These are phyloP conservation scores for Ypsolopha sequella DNA, from an alignment of 2,888 invertebrate genomes.

Conservation along the genomic window DNA sequence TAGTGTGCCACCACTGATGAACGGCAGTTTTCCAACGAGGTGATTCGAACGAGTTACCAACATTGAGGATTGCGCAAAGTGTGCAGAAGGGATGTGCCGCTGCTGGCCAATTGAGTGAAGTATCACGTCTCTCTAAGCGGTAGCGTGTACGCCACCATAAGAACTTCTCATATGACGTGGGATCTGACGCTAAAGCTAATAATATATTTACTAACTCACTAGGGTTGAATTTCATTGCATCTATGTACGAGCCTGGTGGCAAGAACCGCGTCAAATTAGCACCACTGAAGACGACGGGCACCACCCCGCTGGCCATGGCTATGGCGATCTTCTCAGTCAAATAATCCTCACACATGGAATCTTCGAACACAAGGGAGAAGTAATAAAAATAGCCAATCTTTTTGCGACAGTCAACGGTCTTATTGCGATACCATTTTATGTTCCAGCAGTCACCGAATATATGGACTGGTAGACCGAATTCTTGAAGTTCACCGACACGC, in stretches of 20 bases:
- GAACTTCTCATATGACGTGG: constrained; percentile 72
- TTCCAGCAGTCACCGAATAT: constrained; percentile 74
- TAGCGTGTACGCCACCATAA: constrained; percentile 75
- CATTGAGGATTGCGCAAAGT: constrained; percentile 64
- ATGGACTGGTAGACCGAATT: constrained; percentile 68
- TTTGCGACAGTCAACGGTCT: constrained; percentile 25
- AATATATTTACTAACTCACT: constrained; percentile 71
- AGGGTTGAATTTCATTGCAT: constrained; percentile 72
- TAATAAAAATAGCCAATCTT: constrained; percentile 61
- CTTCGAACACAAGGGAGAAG: constrained; percentile 78
- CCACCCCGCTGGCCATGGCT: constrained; percentile 47
- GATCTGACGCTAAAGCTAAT: constrained; percentile 54
- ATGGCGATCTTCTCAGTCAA: constrained; percentile 76
- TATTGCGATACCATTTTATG: constrained; percentile 22
- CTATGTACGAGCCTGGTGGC: constrained; percentile 71
- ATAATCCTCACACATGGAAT: constrained; percentile 77
- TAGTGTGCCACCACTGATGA: too few species aligned
- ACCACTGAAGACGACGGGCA: constrained; percentile 68
- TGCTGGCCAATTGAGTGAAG: constrained; percentile 18
- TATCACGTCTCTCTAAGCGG: constrained; percentile 33
- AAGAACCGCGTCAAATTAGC: constrained; percentile 55
- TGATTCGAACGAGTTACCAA: constrained; percentile 1
- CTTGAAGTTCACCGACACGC: constrained; percentile 18
- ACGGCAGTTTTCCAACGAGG: too few species aligned
- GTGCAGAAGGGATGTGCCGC: constrained; percentile 67